These are phyloP conservation scores for Atherinomorus stipes DNA, from an alignment of 2,113 vertebrate genomes.

Conservation along the genomic window DNA sequence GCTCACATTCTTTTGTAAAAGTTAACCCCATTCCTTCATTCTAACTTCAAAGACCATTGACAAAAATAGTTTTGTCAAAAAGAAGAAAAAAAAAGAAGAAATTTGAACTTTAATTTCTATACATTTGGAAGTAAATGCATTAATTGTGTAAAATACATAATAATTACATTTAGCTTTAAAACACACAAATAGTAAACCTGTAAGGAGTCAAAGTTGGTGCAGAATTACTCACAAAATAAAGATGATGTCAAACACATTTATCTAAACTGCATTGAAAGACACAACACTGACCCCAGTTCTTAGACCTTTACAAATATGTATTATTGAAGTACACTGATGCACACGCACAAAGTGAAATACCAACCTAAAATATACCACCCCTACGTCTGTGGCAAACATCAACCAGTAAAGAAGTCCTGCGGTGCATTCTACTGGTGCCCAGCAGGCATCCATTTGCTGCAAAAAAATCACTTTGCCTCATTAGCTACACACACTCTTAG, in stretches of 20 bases:
- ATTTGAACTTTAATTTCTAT: conserved; percentile 5
- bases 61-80: conserved; percentile 32
- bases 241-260: background rate
- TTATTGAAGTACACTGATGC: conserved; percentile 20
- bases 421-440: conserved; percentile 71
- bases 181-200: background rate
- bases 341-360: conserved; percentile 42
- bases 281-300: background rate
- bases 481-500: conserved; percentile 85
- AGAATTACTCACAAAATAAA: too few relatives aligned
- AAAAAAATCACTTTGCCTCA: conserved; percentile 82
- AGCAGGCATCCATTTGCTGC: conserved; percentile 74
- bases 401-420: conserved; percentile 73
- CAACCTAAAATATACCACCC: conserved; percentile 75
- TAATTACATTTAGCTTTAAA: background rate
- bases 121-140: background rate
- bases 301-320: conserved; percentile 6
- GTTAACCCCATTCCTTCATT: conserved; percentile 76
- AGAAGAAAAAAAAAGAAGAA: background rate
- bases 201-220: background rate
- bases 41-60: conserved; percentile 75
- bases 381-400: conserved; percentile 64
- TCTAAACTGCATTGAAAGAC: background rate
- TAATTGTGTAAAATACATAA: background rate
- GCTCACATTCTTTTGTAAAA: conserved; percentile 80